Percentiles rank a stretch among this genome's conserved stretches.
Conservation (phyloP, 1,140 invertebrate genomes). For the Capitella teleta region DNA sequence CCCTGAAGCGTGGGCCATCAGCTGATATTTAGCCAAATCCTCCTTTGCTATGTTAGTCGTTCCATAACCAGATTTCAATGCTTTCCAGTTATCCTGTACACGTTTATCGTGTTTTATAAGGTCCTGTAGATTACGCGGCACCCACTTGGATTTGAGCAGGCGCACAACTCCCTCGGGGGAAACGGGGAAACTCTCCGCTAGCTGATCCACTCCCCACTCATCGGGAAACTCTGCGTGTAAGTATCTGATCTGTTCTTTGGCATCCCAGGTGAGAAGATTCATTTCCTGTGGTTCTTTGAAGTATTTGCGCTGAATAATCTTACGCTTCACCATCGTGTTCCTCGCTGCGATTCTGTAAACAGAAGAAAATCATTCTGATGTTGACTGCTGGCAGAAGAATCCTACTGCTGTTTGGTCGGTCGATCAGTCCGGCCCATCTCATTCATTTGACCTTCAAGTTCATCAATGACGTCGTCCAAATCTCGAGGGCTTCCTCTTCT, state of each 20-base stretch:
- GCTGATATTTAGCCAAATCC: too few species aligned
- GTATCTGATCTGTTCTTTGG: slow-evolving; percentile 68
- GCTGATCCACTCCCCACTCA: slow-evolving; percentile 58
- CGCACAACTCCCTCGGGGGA: slow-evolving; percentile 42
- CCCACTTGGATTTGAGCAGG: slow-evolving; percentile 21
- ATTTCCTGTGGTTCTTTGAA: slow-evolving; percentile 54
- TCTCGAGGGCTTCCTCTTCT: too few species aligned
- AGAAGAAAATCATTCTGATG: too few species aligned
- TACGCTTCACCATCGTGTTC: slow-evolving; percentile 4
- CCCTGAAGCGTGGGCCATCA: too few species aligned
- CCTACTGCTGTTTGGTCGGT: too few species aligned
- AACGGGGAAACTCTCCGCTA: slow-evolving; percentile 69
- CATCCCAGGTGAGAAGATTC: slow-evolving; percentile 67
- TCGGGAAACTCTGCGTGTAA: slow-evolving; percentile 55
- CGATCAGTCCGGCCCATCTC: too few species aligned
- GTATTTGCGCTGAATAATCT: slow-evolving; percentile 61
- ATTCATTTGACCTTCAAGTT: too few species aligned
- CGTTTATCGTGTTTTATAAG: slow-evolving; percentile 22
- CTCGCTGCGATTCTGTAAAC: too few species aligned
- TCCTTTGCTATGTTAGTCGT: too few species aligned
- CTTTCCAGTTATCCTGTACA: slow-evolving; percentile 20
- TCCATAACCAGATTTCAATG: slow-evolving; percentile 13
- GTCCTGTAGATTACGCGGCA: slow-evolving; percentile 14
- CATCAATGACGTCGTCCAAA: too few species aligned
- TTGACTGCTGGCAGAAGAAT: too few species aligned